Base-by-base conservation (phyloP, 1,140 invertebrate genomes). In the Fopius arisanus region DNA sequence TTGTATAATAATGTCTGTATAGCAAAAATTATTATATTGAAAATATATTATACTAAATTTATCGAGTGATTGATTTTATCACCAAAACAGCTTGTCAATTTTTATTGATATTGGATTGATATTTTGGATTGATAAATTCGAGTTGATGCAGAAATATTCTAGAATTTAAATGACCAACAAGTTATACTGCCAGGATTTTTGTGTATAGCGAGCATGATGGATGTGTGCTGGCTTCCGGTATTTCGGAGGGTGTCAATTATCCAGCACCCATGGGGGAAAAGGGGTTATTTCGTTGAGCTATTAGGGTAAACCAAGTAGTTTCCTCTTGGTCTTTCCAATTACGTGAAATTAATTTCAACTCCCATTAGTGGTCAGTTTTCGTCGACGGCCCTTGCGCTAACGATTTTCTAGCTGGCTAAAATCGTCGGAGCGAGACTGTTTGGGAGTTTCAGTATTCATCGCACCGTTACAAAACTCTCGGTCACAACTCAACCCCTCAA, bases 21-120 rank as follows among this genome's bases (percentile, higher is more conserved):
- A 88, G 87, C 85, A 86, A 87, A 83, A 87, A 86, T 84, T 84
- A 87, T 86, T 87, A 87, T 84, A 88, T 88, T 85, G 84, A 88
- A 86, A 88, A 88, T 88, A 88, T 87, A 88, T 88, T 87, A 88
- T 88, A 88, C 83, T 86, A 80, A 88, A 87, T 88, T 87, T 87
- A 87, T 77, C 19, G 31, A 74, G 16, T 69, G 54, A 59, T 28
- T 59, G 10, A 23, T 80, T 73, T 63, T 37, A 3, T 37, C 28
- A 31, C 2, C 6, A 29, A 72, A 43, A 48, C n/a, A 26, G 21
- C 12, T 54, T 54, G 23, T 59, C 9, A 26, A 26, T 21, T 23
- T 59, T 26, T 12, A 19, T 14, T 59, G 23, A 19, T 7, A 26
- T 26, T 26, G 23, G 23, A 21, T 7, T 6, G 1, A 26, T 26